These are phyloP conservation scores for Hucho hucho DNA, from an alignment of 2,113 vertebrate genomes.

Conservation along the genomic window DNA sequence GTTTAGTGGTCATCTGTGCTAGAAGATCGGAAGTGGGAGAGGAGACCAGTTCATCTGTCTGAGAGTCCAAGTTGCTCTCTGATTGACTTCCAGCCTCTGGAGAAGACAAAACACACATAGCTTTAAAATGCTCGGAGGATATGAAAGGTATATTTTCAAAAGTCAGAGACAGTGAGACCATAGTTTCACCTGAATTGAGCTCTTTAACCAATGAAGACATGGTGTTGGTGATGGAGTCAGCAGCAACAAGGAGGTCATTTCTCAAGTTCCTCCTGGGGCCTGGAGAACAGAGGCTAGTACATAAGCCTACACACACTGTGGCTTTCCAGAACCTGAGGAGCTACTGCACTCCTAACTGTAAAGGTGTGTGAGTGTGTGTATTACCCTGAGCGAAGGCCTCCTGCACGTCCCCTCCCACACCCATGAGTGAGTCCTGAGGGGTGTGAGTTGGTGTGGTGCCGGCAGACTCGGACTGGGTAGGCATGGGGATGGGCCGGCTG, in stretches of 20 bases:
- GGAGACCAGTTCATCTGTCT: slow-evolving; percentile 82
- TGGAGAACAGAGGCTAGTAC: slow-evolving; percentile 47
- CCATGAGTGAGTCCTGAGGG: slow-evolving; percentile 97
- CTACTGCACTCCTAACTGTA: background rate
- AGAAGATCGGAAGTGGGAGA: slow-evolving; percentile 87
- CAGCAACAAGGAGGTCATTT: slow-evolving; percentile 94
- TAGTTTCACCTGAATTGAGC: slow-evolving; percentile 89
- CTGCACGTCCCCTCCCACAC: slow-evolving; percentile 95
- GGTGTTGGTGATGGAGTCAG: slow-evolving; percentile 98
- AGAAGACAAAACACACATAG: background rate
- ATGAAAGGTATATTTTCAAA: background rate
- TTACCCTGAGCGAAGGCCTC: slow-evolving; percentile 97
- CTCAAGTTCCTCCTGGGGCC: slow-evolving; percentile 95
- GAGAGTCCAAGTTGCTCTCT: slow-evolving; percentile 85
- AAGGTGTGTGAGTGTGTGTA: background rate
- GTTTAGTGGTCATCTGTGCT: slow-evolving; percentile 81
- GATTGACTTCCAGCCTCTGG: slow-evolving; percentile 90
- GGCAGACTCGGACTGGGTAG: slow-evolving; percentile 87
- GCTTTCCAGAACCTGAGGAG: background rate
- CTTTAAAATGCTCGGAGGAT: background rate
- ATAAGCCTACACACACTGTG: too few relatives aligned
- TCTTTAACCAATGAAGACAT: slow-evolving; percentile 98
- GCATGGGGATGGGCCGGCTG: slow-evolving; percentile 91
- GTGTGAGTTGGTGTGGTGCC: slow-evolving; percentile 90
- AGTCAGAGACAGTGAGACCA: background rate